These are phyloP conservation scores for Zeus faber DNA, from an alignment of 2,113 vertebrate genomes.

Conservation along the genomic window DNA sequence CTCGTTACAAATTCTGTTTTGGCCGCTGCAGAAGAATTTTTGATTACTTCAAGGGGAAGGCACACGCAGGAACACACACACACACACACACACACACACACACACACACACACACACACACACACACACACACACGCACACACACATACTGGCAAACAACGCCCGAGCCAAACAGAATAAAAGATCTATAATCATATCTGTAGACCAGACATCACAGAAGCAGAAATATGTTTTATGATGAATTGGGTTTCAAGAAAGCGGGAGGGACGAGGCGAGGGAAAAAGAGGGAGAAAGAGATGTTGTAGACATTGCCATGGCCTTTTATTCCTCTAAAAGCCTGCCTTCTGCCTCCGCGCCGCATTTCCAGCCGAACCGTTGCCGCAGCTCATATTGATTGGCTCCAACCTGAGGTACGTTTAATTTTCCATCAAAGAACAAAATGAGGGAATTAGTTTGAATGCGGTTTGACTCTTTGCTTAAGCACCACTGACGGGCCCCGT, in stretches of 20 bases:
- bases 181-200: slow-evolving; percentile 2
- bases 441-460: too few relatives aligned
- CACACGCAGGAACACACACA: slow-evolving; percentile 10
- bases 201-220: slow-evolving; percentile 39
- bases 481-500: too few relatives aligned
- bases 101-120: slow-evolving; percentile 1
- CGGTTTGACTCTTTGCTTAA: too few relatives aligned
- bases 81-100: background rate
- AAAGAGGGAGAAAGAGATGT: background rate
- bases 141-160: background rate
- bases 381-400: slow-evolving; percentile 11
- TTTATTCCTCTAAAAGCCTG: too few relatives aligned
- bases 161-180: slow-evolving; percentile 37
- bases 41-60: too few relatives aligned
- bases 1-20: too few relatives aligned
- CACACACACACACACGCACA: slow-evolving; percentile 2
- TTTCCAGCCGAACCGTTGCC: slow-evolving; percentile 27
- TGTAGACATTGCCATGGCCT: too few relatives aligned
- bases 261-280: background rate
- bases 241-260: slow-evolving; percentile 4
- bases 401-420: slow-evolving; percentile 1
- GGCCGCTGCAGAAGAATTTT: too few relatives aligned
- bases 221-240: slow-evolving; percentile 42
- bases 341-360: too few relatives aligned
- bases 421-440: background rate